A percentile compares a stretch with the other conserved stretches of the same genome.
phyloP scores from a whole-genome alignment of 2,797 vertebrate species.

The Protosalanx chinensis region DNA sequence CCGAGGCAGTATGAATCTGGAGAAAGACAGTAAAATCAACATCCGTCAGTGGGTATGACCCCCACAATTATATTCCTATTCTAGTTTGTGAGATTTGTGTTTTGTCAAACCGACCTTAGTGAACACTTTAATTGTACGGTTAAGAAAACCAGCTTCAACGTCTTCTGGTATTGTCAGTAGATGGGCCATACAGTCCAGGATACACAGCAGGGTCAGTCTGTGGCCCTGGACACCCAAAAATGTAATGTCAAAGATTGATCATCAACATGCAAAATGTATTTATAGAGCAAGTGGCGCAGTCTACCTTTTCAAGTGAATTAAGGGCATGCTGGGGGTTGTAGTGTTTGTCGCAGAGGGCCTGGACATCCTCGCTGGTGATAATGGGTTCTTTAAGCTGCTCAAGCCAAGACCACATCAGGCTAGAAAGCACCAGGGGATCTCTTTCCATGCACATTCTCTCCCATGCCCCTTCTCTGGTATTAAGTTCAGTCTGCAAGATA shows the following conservation, averaged over 20 bases:
- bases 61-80: not conserved
- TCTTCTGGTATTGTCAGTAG: constrained; percentile 77
- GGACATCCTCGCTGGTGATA: constrained; percentile 81
- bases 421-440: constrained; percentile 86
- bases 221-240: constrained; percentile 72
- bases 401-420: constrained; percentile 97
- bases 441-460: constrained; percentile 85
- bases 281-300: not conserved
- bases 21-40: constrained; percentile 2
- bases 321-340: constrained; percentile 75
- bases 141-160: constrained; percentile 80
- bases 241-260: not conserved
- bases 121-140: constrained; percentile 84
- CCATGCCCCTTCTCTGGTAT: constrained; percentile 90
- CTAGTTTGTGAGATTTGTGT: not conserved
- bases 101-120: constrained; percentile 80
- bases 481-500: constrained; percentile 82
- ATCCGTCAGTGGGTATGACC: not conserved
- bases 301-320: constrained; percentile 85
- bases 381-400: constrained; percentile 92
- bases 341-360: constrained; percentile 70
- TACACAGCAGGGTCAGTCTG: constrained; percentile 85
- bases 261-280: not conserved
- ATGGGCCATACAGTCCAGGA: constrained; percentile 85
- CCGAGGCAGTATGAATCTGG: constrained; percentile 67